These are phyloP conservation scores for Anniella stebbinsi DNA, from an alignment of 2,797 vertebrate species.

Conservation along the genomic window DNA sequence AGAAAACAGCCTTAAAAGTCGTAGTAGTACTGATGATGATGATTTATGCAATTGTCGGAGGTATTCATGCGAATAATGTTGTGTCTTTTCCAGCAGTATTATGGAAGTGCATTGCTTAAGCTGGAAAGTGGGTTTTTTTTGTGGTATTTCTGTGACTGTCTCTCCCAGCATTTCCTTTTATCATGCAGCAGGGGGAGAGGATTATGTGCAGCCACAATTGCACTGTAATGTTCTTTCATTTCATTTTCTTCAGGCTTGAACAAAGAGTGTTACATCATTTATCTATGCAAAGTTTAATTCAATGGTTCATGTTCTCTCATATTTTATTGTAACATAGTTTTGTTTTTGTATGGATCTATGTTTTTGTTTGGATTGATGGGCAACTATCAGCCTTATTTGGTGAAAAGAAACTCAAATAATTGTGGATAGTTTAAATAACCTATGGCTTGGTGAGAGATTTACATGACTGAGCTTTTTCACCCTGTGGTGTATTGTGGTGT, in stretches of 20 bases:
- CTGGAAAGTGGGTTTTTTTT: neutral
- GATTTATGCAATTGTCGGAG: neutral
- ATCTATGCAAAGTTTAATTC: neutral
- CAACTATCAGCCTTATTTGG: neutral
- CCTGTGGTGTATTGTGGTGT: neutral
- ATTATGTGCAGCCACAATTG: neutral
- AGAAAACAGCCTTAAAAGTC: slow-evolving; percentile 21
- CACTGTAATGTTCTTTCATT: neutral
- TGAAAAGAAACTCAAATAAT: neutral
- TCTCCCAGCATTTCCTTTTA: neutral
- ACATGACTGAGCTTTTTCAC: neutral
- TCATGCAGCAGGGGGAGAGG: too few relatives aligned
- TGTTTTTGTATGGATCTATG: neutral
- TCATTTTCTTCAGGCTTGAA: neutral
- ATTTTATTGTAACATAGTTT: neutral
- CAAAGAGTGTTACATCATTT: neutral
- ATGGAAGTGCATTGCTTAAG: neutral
- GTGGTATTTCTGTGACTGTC: neutral
- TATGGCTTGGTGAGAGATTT: neutral
- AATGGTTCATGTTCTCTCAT: neutral
- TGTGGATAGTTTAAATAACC: neutral
- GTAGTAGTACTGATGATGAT: neutral
- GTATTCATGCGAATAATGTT: neutral
- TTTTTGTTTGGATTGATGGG: neutral
- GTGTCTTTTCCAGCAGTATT: neutral